Base-by-base conservation (phyloP, 2,113 vertebrate species). In the Callionymus lyra region DNA sequence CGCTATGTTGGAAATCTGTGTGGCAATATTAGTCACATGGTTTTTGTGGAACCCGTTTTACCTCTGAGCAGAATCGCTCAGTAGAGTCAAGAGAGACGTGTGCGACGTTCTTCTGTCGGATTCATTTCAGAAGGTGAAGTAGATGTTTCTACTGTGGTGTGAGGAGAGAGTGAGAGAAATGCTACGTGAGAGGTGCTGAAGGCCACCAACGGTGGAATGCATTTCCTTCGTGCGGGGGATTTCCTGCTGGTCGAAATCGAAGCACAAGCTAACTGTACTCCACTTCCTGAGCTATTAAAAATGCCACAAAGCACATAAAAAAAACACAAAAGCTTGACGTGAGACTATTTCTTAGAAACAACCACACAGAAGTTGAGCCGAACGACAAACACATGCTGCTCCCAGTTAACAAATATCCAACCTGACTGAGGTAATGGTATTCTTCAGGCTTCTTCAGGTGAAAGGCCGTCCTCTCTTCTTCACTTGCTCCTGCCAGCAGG, bases 341-440 rank as follows among this genome's bases (percentile, higher is more conserved):
- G 21, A 27, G 21, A 27, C 21, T 27, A 27, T 27, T 27, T 27
- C 21, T 5, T 5, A 27, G 15, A 36, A 39, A 38, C 16, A 33
- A 37, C 19, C 33, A 1, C 6, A 14, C 10, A 8, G 16, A 16
- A 10, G 6, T 13, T 9, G 2, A 36, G 10, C 32, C 42, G 13
- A 27, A 27, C 8, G n/a, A n/a, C n/a, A n/a, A n/a, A 27, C 21
- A 27, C 4, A 27, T 8, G 8, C 21, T 27, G 5, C 4, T 14
- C 6, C 10, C 2, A 8, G 21, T 2, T 32, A 10, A 2, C 12
- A 9, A 16, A 10, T 35, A 17, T 35, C 87, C 77, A 76, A 98
- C 95, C 91, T 97, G 93, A 77, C 90, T 96, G 69, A 98, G 90
- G 81, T 96, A 99, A 90, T 97, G 91, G 70, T 97, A 99, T 61